These are phyloP conservation scores for Parnassius smintheus DNA, from an alignment of 2,888 invertebrate species.

Conservation along the genomic window DNA sequence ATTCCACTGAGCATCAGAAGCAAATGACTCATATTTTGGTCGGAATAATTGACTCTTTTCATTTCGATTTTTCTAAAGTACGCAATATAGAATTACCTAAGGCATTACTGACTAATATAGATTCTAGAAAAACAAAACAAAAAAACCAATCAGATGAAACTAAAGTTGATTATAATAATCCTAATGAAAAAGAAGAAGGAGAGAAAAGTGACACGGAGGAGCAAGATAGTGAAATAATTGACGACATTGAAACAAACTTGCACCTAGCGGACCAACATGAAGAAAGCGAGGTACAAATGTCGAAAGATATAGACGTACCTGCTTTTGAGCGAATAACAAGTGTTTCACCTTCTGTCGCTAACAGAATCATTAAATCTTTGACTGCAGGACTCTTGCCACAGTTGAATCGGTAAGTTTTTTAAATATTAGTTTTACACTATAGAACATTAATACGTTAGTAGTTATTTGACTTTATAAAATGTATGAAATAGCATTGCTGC, in stretches of 20 bases:
- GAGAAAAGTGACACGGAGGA: conserved; percentile 40
- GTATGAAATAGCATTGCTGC: no score
- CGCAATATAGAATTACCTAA: conserved; percentile 62
- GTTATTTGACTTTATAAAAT: no score
- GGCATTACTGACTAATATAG: conserved; percentile 51
- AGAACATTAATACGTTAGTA: no score
- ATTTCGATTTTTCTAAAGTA: conserved; percentile 90
- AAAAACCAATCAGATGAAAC: conserved; percentile 38
- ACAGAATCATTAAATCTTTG: conserved; percentile 86
- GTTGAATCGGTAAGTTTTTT: conserved; percentile 82
- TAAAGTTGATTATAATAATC: conserved; percentile 27
- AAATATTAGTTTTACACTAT: background rate
- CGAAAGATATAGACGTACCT: conserved; percentile 53
- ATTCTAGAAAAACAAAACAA: conserved; percentile 33
- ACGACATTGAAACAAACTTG: conserved; percentile 57
- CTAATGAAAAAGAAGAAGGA: conserved; percentile 32
- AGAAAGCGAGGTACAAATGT: conserved; percentile 48
- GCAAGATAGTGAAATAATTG: conserved; percentile 36
- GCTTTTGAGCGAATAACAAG: conserved; percentile 73
- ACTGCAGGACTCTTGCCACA: conserved; percentile 88
- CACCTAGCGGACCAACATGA: conserved; percentile 65
- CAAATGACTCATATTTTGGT: conserved; percentile 89
- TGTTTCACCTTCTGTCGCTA: conserved; percentile 87
- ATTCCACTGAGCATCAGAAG: conserved; percentile 88
- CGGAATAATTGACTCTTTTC: conserved; percentile 93